phyloP scores from a whole-genome alignment of 2,113 vertebrate genomes.

The Amazona guildingii region DNA sequence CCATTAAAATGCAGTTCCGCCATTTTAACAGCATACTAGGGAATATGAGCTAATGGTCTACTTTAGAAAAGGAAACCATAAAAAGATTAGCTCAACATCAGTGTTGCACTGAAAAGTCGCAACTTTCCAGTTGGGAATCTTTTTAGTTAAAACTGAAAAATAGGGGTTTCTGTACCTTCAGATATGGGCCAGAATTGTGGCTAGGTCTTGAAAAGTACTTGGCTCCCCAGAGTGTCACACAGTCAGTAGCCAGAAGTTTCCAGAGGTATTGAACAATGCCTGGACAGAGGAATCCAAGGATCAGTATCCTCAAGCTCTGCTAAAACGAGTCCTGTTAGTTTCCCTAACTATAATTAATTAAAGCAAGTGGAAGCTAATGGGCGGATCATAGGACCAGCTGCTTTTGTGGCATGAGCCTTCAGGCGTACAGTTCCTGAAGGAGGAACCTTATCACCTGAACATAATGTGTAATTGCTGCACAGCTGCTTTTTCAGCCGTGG shows the following conservation, averaged over 20 bases:
- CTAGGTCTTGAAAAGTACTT: not conserved
- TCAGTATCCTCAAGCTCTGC: not conserved
- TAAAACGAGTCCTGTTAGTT: not conserved
- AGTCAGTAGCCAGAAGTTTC: not conserved
- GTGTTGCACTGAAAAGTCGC: not conserved
- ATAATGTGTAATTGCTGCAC: slow-evolving; percentile 23
- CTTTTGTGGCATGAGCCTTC: slow-evolving; percentile 25
- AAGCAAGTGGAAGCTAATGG: slow-evolving; percentile 19
- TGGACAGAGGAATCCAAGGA: not conserved
- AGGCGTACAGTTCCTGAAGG: slow-evolving; percentile 35
- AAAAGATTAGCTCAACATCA: not conserved
- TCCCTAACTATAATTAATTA: slow-evolving; percentile 36
- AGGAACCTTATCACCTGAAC: slow-evolving; percentile 51
- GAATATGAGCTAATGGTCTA: not conserved
- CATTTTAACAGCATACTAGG: not conserved
- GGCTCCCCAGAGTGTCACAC: not conserved
- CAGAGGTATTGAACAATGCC: not conserved
- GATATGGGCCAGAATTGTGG: not conserved
- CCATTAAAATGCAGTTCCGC: not conserved
- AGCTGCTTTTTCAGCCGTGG: slow-evolving; percentile 20
- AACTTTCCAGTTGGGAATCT: not conserved
- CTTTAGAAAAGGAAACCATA: not conserved
- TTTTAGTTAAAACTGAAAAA: not conserved
- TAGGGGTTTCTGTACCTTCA: not conserved
- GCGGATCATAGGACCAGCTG: slow-evolving; percentile 43